Percentiles rank a stretch among this genome's conserved stretches.
Conservation (phyloP, 2,113 vertebrate species). For the Corvus cornix region DNA sequence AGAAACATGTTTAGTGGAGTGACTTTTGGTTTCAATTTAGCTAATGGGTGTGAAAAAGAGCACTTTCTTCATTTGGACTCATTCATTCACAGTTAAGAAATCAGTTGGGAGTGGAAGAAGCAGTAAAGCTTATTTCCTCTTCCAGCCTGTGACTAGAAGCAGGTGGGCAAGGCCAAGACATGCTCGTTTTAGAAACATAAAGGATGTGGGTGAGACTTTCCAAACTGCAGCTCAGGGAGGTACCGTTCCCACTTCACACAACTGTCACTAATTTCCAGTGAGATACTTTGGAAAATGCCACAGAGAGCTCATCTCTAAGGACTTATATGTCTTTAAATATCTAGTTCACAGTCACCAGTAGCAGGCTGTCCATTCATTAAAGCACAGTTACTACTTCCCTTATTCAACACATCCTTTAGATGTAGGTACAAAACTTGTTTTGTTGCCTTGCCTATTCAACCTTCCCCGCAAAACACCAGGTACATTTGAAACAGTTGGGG, state of each 20-base stretch:
- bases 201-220: slow-evolving; percentile 38
- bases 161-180: slow-evolving; percentile 48
- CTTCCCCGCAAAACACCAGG: background rate
- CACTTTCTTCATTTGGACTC: slow-evolving; percentile 16
- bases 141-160: slow-evolving; percentile 22
- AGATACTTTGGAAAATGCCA: background rate
- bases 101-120: slow-evolving; percentile 41
- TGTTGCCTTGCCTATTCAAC: background rate
- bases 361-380: background rate
- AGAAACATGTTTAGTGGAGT: background rate
- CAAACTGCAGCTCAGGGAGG: background rate
- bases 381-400: background rate
- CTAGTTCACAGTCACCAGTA: background rate
- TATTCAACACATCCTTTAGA: background rate
- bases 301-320: background rate
- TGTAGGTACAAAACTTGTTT: background rate
- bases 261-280: background rate
- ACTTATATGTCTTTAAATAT: background rate
- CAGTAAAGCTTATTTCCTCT: slow-evolving; percentile 39
- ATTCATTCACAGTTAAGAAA: slow-evolving; percentile 52
- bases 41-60: background rate
- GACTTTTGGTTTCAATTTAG: slow-evolving; percentile 48
- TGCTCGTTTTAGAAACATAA: slow-evolving; percentile 8
- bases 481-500: background rate
- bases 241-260: background rate